Percentiles rank a stretch among this genome's conserved stretches.
phyloP scores from a whole-genome alignment of 2,113 vertebrate species.

The Vulpes ferrilata region DNA sequence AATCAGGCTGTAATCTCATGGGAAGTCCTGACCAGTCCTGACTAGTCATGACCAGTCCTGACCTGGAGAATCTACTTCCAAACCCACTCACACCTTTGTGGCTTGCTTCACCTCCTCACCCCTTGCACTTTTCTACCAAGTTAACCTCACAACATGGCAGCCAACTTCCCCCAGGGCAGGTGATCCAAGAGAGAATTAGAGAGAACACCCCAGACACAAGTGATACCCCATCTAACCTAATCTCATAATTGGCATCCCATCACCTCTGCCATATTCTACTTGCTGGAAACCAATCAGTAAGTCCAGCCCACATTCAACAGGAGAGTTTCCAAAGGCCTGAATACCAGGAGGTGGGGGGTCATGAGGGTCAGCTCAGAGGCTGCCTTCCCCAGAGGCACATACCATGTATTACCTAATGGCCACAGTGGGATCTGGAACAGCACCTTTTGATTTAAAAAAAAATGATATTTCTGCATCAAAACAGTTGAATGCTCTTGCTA shows the following conservation, averaged over 20 bases:
- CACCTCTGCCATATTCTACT: not conserved
- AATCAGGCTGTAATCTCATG: not conserved
- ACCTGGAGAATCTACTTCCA: not conserved
- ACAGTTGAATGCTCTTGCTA: not conserved
- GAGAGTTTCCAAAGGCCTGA: not conserved
- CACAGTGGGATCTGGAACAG: not conserved
- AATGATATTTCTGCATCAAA: not conserved
- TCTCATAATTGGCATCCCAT: not conserved
- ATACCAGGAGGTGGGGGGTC: rapidly evolving
- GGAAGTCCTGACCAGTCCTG: not conserved
- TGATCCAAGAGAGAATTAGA: not conserved
- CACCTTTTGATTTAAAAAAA: not conserved
- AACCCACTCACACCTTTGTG: rapidly evolving
- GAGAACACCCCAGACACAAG: too few relatives aligned
- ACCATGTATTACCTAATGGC: not conserved
- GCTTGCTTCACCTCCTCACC: not conserved
- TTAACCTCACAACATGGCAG: not conserved
- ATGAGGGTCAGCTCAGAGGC: not conserved
- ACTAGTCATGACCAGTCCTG: not conserved
- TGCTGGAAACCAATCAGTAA: not conserved
- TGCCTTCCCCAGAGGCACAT: not conserved
- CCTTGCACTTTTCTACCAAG: too few relatives aligned
- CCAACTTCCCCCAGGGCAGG: too few relatives aligned
- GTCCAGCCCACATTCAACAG: not conserved
- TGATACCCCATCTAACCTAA: not conserved